Evolutionary conservation across 2,797 vertebrate genomes (phyloP).

Genomic region (Typhlichthys subterraneus): DNA sequence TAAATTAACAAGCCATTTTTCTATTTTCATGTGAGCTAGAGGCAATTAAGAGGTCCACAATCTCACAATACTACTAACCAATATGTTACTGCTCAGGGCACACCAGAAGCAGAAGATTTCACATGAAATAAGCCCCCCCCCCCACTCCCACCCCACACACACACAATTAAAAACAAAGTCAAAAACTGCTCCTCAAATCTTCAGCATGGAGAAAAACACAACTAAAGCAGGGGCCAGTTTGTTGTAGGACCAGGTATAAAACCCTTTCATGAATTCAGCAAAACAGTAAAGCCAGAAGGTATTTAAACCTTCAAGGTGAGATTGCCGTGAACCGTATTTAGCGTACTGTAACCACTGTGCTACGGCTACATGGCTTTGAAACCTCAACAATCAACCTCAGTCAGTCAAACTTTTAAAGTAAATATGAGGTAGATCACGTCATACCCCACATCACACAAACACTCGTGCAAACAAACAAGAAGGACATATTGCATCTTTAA

Average conservation of each 20-base stretch:
- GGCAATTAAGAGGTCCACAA: neutral
- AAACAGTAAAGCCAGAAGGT: slow-evolving; percentile 46
- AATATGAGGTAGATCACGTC: slow-evolving; percentile 23
- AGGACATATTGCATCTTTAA: slow-evolving; percentile 51
- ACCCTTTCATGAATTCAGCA: slow-evolving; percentile 26
- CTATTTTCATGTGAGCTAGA: neutral
- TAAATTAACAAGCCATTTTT: too few relatives aligned
- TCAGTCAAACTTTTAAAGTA: slow-evolving; percentile 33
- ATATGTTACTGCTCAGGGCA: neutral
- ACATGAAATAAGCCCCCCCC: neutral
- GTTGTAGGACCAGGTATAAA: slow-evolving; percentile 39
- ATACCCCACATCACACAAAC: slow-evolving; percentile 32
- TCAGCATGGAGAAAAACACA: slow-evolving; percentile 21
- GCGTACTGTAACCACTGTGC: slow-evolving; percentile 31
- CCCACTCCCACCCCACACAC: neutral
- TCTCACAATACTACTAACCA: neutral
- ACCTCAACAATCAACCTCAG: slow-evolving; percentile 69
- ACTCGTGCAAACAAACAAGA: slow-evolving; percentile 47
- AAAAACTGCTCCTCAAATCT: slow-evolving; percentile 36
- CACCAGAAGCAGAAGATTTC: slow-evolving; percentile 39
- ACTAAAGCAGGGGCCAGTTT: slow-evolving; percentile 38
- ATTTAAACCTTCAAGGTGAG: slow-evolving; percentile 30
- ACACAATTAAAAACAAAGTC: slow-evolving; percentile 26
- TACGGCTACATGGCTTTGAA: slow-evolving; percentile 58
- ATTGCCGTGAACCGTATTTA: slow-evolving; percentile 14